These are phyloP conservation scores for Mesitornis unicolor DNA, from an alignment of 2,113 vertebrate genomes.

Conservation along the genomic window DNA sequence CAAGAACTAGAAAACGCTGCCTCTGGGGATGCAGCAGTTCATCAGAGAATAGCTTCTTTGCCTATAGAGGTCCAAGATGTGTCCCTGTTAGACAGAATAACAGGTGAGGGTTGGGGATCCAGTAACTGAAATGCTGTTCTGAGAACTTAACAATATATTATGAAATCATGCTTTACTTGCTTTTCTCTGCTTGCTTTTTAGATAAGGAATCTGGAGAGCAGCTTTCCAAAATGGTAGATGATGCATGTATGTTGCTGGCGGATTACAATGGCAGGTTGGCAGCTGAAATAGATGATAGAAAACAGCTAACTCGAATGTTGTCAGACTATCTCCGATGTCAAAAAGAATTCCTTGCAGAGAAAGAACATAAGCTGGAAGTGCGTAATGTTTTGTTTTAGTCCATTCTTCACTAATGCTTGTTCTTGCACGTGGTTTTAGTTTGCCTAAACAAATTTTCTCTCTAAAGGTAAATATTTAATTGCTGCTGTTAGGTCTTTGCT, in stretches of 20 bases:
- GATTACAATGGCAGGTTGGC: constrained; percentile 98
- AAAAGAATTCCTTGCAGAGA: constrained; percentile 93
- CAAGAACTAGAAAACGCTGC: constrained; percentile 98
- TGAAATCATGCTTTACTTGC: constrained; percentile 9
- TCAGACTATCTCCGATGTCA: constrained; percentile 93
- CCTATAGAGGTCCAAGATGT: constrained; percentile 95
- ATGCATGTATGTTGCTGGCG: constrained; percentile 96
- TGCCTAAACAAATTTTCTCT: constrained; percentile 39
- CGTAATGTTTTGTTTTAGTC: constrained; percentile 81
- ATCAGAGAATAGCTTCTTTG: constrained; percentile 93
- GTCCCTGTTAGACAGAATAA: constrained; percentile 92
- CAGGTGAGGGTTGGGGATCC: constrained; percentile 78
- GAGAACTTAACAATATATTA: background rate
- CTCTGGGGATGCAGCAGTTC: constrained; percentile 90
- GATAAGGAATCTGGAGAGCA: constrained; percentile 82
- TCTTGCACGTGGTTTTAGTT: constrained; percentile 45
- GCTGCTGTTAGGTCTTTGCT: background rate
- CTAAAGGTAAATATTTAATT: background rate
- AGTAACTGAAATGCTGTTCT: background rate
- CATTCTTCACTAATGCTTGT: constrained; percentile 40
- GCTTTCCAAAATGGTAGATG: constrained; percentile 85
- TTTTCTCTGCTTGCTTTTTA: constrained; percentile 54
- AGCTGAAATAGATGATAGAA: constrained; percentile 96
- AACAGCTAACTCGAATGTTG: constrained; percentile 93
- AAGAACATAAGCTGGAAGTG: constrained; percentile 98